phyloP scores from a whole-genome alignment of 2,888 invertebrate species.

The Therioaphis trifolii region DNA sequence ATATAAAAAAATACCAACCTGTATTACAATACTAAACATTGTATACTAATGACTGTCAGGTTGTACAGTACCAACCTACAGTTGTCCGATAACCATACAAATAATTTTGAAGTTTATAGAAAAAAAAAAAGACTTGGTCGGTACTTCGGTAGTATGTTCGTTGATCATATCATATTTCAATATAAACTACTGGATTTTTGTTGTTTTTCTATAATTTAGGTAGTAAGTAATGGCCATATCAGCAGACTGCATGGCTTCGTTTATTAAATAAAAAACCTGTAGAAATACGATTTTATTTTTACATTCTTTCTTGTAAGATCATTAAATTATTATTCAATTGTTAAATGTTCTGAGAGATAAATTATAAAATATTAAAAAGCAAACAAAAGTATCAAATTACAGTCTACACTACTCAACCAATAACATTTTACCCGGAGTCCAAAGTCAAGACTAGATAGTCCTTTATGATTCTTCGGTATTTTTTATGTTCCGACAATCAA shows the following conservation, averaged over 20 bases:
- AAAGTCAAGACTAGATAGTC: neutral
- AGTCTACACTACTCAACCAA: neutral
- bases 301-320: neutral
- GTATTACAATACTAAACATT: too few species aligned
- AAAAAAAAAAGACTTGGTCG: neutral
- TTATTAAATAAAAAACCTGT: neutral
- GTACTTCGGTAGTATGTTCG: neutral
- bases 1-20: too few species aligned
- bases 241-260: neutral
- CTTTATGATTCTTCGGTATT: neutral
- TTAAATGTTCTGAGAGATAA: neutral
- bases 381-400: neutral
- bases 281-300: neutral
- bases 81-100: neutral
- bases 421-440: neutral
- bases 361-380: neutral
- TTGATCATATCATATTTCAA: conserved; percentile 15
- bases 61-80: neutral
- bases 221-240: neutral
- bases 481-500: neutral
- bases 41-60: too few species aligned
- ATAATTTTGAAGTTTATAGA: neutral
- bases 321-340: neutral
- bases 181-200: neutral
- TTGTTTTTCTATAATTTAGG: neutral